phyloP scores from a whole-genome alignment of 2,888 invertebrate genomes.

The Scelioninae gen. 1 region DNA sequence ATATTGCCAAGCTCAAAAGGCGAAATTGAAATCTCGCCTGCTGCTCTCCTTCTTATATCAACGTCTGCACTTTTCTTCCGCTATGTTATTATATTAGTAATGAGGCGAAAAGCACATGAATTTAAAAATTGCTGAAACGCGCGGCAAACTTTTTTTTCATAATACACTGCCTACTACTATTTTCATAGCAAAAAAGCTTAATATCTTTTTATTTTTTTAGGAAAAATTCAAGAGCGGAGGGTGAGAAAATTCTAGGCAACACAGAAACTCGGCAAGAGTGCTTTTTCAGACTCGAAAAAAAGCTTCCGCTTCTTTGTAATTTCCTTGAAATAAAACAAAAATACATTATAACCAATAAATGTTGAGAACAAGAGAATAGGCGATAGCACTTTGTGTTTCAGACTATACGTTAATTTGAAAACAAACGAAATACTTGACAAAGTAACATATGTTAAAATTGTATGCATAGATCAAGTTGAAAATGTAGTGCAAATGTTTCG shows the following conservation, averaged over 20 bases:
- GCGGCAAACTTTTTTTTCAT: conserved; percentile 28
- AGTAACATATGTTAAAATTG: no score
- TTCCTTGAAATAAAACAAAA: conserved; percentile 46
- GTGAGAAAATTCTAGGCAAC: conserved; percentile 51
- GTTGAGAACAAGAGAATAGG: conserved; percentile 1
- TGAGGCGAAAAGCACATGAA: conserved; percentile 28
- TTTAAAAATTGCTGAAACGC: conserved; percentile 33
- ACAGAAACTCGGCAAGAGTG: conserved; percentile 60
- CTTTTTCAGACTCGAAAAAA: conserved; percentile 57
- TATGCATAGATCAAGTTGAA: no score
- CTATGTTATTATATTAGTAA: conserved; percentile 46
- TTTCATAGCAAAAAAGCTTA: conserved; percentile 32
- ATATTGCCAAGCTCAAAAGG: conserved; percentile 7
- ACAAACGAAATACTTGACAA: background rate
- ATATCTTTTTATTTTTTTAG: conserved; percentile 56
- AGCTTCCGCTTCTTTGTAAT: conserved; percentile 57
- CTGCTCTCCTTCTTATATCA: background rate
- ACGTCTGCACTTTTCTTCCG: conserved; percentile 12
- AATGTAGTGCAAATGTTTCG: no score
- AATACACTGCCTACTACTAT: conserved; percentile 33
- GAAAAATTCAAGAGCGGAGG: conserved; percentile 36
- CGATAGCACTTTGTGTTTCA: conserved; percentile 10
- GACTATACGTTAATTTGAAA: conserved; percentile 9
- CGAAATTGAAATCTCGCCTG: conserved; percentile 41
- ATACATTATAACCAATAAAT: conserved; percentile 43